phyloP scores from a whole-genome alignment of 2,113 vertebrate species.

The Pangasianodon gigas region DNA sequence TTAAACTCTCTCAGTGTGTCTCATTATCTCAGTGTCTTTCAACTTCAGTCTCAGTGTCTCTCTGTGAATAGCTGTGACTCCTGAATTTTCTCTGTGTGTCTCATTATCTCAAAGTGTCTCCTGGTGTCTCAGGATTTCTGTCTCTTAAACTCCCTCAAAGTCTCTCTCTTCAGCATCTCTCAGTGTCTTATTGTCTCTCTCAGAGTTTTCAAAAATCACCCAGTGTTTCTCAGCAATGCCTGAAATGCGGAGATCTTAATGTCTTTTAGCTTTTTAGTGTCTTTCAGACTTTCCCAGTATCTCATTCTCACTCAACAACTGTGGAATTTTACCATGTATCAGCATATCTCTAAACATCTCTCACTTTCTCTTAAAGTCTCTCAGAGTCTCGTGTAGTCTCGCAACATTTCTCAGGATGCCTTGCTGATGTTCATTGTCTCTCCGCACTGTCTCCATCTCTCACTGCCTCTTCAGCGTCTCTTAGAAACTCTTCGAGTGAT shows the following conservation, averaged over 20 bases:
- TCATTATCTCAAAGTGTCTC: neutral
- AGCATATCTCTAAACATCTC: neutral
- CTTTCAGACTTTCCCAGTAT: neutral
- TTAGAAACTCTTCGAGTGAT: neutral
- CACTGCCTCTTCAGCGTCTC: neutral
- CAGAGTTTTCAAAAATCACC: too few species aligned
- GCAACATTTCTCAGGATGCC: neutral
- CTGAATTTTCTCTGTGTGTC: neutral
- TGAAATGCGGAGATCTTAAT: neutral
- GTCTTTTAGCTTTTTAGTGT: neutral
- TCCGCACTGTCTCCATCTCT: neutral
- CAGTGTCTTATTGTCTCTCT: neutral
- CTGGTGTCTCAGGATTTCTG: neutral
- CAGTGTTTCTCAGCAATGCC: neutral
- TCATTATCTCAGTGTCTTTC: neutral
- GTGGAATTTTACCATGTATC: neutral
- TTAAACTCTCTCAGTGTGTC: neutral
- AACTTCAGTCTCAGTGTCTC: neutral
- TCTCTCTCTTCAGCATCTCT: neutral
- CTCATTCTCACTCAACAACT: neutral
- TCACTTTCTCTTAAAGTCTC: neutral
- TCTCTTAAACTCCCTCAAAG: neutral
- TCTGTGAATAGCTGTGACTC: neutral
- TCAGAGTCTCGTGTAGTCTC: neutral
- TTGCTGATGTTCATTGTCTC: neutral